phyloP scores from a whole-genome alignment of 2,113 vertebrate species.

The Pholis gunnellus region DNA sequence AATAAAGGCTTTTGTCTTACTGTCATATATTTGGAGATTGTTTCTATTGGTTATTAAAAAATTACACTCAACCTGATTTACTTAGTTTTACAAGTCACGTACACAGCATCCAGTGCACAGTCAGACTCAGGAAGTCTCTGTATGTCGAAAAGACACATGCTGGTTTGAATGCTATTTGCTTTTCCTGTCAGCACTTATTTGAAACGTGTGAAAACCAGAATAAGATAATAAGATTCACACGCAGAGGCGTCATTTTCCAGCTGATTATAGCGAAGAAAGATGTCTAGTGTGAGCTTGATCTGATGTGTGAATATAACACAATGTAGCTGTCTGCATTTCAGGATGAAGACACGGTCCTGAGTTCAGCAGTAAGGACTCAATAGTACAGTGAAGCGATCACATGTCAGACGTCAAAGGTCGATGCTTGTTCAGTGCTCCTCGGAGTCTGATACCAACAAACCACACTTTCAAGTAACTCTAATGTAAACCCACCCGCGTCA shows the following conservation, averaged over 20 bases:
- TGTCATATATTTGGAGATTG: not conserved
- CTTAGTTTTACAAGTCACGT: not conserved
- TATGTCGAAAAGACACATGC: not conserved
- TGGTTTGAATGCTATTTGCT: not conserved
- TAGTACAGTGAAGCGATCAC: not conserved
- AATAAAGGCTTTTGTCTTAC: not conserved
- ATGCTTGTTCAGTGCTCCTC: not conserved
- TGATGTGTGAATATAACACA: not conserved
- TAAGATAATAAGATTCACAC: not conserved
- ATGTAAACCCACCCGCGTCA: not conserved
- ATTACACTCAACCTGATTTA: not conserved
- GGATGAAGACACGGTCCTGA: not conserved
- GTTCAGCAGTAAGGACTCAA: not conserved
- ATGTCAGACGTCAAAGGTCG: not conserved
- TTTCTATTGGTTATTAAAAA: not conserved
- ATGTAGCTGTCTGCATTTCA: not conserved
- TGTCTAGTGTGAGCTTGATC: not conserved
- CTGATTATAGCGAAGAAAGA: not conserved
- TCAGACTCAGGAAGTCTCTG: not conserved
- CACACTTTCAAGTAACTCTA: not conserved
- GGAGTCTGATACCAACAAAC: no score
- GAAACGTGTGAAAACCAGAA: constrained; percentile 14
- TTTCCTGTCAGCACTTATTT: not conserved
- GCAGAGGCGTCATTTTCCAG: not conserved
- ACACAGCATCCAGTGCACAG: not conserved